Conservation (phyloP, 2,888 invertebrate species). For the Drosophila prostipennis region DNA sequence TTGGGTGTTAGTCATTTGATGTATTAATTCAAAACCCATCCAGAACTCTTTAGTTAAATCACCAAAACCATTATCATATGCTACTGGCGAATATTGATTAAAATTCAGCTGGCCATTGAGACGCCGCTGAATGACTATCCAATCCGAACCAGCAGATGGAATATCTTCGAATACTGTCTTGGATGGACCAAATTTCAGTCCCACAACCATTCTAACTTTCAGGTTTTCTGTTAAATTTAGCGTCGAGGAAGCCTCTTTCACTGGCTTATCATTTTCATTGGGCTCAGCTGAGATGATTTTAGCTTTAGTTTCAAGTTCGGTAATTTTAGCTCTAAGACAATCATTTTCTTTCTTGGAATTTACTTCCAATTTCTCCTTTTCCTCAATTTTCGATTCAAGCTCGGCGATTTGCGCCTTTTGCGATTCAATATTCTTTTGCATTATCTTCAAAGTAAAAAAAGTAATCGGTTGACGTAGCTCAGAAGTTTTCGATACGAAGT, state of each 20-base stretch:
- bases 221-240: background rate
- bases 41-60: background rate
- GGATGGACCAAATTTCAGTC: background rate
- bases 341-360: background rate
- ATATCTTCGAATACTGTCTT: conserved; percentile 6
- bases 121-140: conserved; percentile 2
- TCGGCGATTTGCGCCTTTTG: background rate
- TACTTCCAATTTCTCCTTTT: background rate
- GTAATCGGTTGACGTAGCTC: background rate
- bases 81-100: background rate
- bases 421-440: background rate
- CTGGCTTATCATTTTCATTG: background rate
- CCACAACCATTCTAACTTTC: background rate
- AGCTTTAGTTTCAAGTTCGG: background rate
- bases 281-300: background rate
- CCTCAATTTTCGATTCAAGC: background rate
- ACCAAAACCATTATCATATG: background rate
- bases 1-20: background rate
- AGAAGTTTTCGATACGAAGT: background rate
- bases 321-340: background rate
- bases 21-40: background rate
- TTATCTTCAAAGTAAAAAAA: too few relatives aligned
- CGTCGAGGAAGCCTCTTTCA: background rate
- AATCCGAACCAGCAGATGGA: conserved; percentile 1
- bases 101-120: background rate